A percentile compares a stretch with the other conserved stretches of the same genome.
phyloP scores from a whole-genome alignment of 2,888 invertebrate species.

The Netelia melanura region DNA sequence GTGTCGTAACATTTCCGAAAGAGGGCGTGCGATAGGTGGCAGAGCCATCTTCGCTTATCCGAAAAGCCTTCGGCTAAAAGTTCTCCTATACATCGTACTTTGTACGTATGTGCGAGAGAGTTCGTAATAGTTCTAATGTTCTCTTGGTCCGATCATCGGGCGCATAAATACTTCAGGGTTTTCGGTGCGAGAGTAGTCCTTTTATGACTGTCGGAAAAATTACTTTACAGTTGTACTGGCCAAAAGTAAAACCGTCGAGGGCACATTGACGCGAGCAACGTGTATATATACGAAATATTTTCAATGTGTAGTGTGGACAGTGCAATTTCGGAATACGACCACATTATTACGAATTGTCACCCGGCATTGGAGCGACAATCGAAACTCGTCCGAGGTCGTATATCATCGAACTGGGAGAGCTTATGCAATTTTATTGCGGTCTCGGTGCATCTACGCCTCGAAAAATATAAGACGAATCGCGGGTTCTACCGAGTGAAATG shows the following conservation, averaged over 20 bases:
- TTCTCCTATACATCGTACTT: constrained; percentile 20
- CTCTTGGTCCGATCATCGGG: constrained; percentile 73
- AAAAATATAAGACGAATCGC: constrained; percentile 65
- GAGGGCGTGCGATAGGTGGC: constrained; percentile 14
- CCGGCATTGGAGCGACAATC: constrained; percentile 71
- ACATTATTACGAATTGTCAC: constrained; percentile 79
- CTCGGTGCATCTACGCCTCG: constrained; percentile 40
- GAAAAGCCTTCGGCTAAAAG: constrained; percentile 28
- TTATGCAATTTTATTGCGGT: constrained; percentile 79
- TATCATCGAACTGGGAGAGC: constrained; percentile 65
- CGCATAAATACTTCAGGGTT: constrained; percentile 73
- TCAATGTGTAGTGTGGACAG: constrained; percentile 14
- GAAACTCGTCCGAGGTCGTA: constrained; percentile 69
- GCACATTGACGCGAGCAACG: constrained; percentile 21
- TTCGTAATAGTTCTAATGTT: constrained; percentile 43
- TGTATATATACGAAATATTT: not conserved
- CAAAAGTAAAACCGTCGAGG: constrained; percentile 71
- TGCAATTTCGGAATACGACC: constrained; percentile 69
- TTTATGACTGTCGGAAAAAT: constrained; percentile 76
- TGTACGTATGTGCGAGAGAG: constrained; percentile 17
- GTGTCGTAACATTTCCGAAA: not conserved
- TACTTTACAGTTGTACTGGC: constrained; percentile 74
- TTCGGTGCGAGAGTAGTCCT: constrained; percentile 53
- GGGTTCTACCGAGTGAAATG: constrained; percentile 36
- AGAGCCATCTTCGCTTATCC: constrained; percentile 1